Percentiles rank a stretch among this genome's conserved stretches.
Evolutionary conservation across 1,140 invertebrate genomes (phyloP).

Genomic region (Sycophaga agraensis): DNA sequence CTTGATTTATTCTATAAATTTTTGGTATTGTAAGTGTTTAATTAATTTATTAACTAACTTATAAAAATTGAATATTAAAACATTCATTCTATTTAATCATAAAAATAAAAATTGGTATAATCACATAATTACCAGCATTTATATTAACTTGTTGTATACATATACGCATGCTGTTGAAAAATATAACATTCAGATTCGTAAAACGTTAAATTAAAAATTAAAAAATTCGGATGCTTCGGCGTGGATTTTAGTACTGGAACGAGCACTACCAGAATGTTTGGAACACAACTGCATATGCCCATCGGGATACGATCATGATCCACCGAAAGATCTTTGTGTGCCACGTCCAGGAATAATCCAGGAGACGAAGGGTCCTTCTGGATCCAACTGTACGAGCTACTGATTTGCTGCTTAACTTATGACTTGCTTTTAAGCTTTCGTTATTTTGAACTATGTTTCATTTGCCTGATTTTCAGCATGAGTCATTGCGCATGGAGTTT

Average conservation of each 20-base stretch:
- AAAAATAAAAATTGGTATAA: too few relatives aligned
- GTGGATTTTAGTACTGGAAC: constrained; percentile 52
- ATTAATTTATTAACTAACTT: too few relatives aligned
- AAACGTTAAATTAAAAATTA: constrained; percentile 13
- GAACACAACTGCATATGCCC: constrained; percentile 58
- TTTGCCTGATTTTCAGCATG: too few relatives aligned
- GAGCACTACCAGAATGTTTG: constrained; percentile 56
- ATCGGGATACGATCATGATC: constrained; percentile 52
- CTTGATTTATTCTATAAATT: too few relatives aligned
- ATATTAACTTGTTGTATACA: too few relatives aligned
- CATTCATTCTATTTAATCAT: too few relatives aligned
- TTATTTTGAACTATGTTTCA: background rate
- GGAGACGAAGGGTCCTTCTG: constrained; percentile 56
- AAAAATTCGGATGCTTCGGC: constrained; percentile 33
- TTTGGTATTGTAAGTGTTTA: too few relatives aligned
- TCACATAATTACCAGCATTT: too few relatives aligned
- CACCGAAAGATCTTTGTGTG: constrained; percentile 47
- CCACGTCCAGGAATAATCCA: constrained; percentile 46
- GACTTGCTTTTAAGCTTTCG: constrained; percentile 27
- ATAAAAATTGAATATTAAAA: too few relatives aligned
- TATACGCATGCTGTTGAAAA: too few relatives aligned
- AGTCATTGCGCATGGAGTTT: too few relatives aligned
- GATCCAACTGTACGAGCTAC: constrained; percentile 51
- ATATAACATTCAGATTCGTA: too few relatives aligned
- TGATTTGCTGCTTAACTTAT: constrained; percentile 42